phyloP scores from a whole-genome alignment of 1,140 invertebrate species.

The Lordiphosa collinella region DNA sequence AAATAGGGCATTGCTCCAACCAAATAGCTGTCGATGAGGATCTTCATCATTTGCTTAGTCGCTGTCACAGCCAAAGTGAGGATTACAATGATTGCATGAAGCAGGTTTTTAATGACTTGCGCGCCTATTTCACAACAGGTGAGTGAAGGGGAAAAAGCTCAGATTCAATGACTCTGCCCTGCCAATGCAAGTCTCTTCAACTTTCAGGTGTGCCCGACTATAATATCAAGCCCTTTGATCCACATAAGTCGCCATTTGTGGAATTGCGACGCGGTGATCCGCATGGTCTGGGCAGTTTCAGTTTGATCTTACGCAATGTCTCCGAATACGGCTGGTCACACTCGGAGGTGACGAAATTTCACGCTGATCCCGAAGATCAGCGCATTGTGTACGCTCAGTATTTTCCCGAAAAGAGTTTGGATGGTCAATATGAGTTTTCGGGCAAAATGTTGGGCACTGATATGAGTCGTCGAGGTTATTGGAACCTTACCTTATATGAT shows the following conservation, averaged over 20 bases:
- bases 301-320: slow-evolving; percentile 86
- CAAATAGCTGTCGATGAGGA: slow-evolving; percentile 66
- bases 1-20: slow-evolving; percentile 21
- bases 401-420: slow-evolving; percentile 88
- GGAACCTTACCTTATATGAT: slow-evolving; percentile 88
- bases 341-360: slow-evolving; percentile 89
- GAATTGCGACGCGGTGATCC: slow-evolving; percentile 83
- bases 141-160: slow-evolving; percentile 24
- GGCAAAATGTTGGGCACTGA: slow-evolving; percentile 83
- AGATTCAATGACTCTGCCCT: too few relatives aligned
- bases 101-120: slow-evolving; percentile 86
- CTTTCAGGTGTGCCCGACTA: slow-evolving; percentile 85
- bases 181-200: not conserved
- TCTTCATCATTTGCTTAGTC: slow-evolving; percentile 79
- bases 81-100: slow-evolving; percentile 87
- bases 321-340: slow-evolving; percentile 87
- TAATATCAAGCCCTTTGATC: slow-evolving; percentile 87
- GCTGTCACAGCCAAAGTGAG: slow-evolving; percentile 83
- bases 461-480: slow-evolving; percentile 84
- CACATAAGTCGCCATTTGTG: slow-evolving; percentile 86
- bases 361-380: slow-evolving; percentile 84
- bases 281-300: slow-evolving; percentile 83
- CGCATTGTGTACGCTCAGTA: slow-evolving; percentile 87
- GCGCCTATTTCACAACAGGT: slow-evolving; percentile 87
- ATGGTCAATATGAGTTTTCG: slow-evolving; percentile 85